These are phyloP conservation scores for Barnardius zonarius DNA, from an alignment of 2,113 vertebrate species.

Conservation along the genomic window DNA sequence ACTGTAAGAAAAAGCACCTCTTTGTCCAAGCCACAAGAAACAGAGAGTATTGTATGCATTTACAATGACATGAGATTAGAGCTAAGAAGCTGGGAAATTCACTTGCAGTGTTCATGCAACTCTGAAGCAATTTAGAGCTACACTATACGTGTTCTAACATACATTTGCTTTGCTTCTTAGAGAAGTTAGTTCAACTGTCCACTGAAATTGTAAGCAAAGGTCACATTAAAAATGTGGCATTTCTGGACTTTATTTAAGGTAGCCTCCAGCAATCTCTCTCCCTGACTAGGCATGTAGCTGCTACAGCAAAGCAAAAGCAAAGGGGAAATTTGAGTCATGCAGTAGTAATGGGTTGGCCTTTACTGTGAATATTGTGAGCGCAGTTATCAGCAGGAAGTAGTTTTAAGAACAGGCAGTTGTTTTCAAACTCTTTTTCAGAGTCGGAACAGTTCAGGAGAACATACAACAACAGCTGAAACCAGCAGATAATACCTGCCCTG, in stretches of 20 bases:
- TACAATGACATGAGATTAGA: not conserved
- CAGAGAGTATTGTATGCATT: not conserved
- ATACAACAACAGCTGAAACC: constrained; percentile 38
- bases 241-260: constrained; percentile 52
- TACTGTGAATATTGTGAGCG: constrained; percentile 27
- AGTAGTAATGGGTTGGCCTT: constrained; percentile 40
- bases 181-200: constrained; percentile 8
- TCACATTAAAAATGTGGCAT: constrained; percentile 14
- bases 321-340: constrained; percentile 61
- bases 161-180: not conserved
- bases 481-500: constrained; percentile 38
- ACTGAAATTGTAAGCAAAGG: constrained; percentile 10
- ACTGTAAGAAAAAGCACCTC: not conserved
- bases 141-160: not conserved
- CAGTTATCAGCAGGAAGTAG: constrained; percentile 67
- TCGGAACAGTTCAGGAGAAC: constrained; percentile 35
- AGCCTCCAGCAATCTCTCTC: constrained; percentile 14
- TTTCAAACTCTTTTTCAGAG: constrained; percentile 41
- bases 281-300: not conserved
- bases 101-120: not conserved
- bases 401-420: constrained; percentile 68
- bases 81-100: not conserved
- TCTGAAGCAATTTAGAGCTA: not conserved
- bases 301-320: not conserved
- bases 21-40: not conserved